Evolutionary conservation across 2,797 vertebrate genomes (phyloP), one percentile per base, ranked within the genome.

Genomic region (Lutjanus argentimaculatus): DNA sequence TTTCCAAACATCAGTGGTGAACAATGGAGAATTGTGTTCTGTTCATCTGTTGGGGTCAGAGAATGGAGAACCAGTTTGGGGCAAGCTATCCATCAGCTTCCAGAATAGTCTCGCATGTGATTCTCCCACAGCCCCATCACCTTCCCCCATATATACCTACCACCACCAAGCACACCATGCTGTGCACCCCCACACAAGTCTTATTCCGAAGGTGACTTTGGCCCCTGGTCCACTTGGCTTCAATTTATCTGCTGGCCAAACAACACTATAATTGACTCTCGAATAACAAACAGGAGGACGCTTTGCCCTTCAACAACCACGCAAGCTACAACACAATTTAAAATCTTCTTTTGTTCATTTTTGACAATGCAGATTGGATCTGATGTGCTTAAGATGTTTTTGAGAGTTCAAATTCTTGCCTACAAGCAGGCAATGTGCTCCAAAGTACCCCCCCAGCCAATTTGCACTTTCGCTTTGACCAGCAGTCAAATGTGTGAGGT

Each of bases 391-490:
- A 68, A 81, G 83, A 83, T 84, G 75, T 83, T 84, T 84, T 86
- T 11, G 81, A 64, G 75, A 87, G 80, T 90, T 85, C 51, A 85
- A 75, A 80, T 82, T 43, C 53, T 80, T 75, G 66, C 77, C 83
- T 78, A 70, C 62, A 51, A 70, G 82, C 78, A 72, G 78, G 46
- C 30, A 52, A 1, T 71, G 40, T 0, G 1, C 63, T 71, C 55
- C 45, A 64, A 82, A 79, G 72, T 75, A 53, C 10, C 25, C 49
- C 66, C 11, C n/a, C 40, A 80, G 65, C 53, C 83, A 90, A 86
- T 92, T 92, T 89, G 79, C 86, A 87, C 88, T 88, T 89, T 76
- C 75, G 72, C 80, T 92, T 85, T 88, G 86, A 91, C 86, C 75
- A 73, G 78, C 72, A 72, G 80, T 89, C 82, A 85, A 89, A 91